These are phyloP conservation scores for Disparrhopalites patrizii DNA, from an alignment of 2,888 invertebrate species.

Conservation along the genomic window DNA sequence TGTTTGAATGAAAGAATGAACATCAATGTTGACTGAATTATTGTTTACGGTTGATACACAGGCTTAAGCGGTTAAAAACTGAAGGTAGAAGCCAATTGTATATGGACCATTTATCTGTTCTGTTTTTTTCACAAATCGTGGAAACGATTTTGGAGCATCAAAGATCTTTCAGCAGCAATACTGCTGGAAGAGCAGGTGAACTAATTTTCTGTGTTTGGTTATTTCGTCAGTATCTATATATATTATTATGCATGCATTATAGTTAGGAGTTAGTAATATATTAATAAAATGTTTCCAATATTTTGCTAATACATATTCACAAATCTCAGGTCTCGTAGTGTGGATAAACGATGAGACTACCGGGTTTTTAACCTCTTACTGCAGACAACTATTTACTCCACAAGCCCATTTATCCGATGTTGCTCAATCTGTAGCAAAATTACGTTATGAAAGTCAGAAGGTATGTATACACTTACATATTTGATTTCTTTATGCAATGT, in stretches of 20 bases:
- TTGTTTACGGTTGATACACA: slow-evolving; percentile 57
- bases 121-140: slow-evolving; percentile 76
- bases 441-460: slow-evolving; percentile 69
- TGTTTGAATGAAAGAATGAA: background rate
- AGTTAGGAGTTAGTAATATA: background rate
- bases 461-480: slow-evolving; percentile 50
- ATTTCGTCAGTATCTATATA: background rate
- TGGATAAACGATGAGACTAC: slow-evolving; percentile 85
- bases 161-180: slow-evolving; percentile 70
- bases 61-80: slow-evolving; percentile 72
- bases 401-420: slow-evolving; percentile 79
- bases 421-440: slow-evolving; percentile 78
- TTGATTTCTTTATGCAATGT: background rate
- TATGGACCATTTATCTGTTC: slow-evolving; percentile 72
- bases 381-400: slow-evolving; percentile 83
- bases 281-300: too few species aligned
- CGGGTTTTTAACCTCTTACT: slow-evolving; percentile 72
- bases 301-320: background rate
- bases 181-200: slow-evolving; percentile 67
- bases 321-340: slow-evolving; percentile 67
- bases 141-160: slow-evolving; percentile 72
- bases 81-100: slow-evolving; percentile 77
- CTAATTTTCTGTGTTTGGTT: slow-evolving; percentile 9
- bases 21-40: too few species aligned
- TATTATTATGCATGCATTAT: background rate